A percentile compares a stretch with the other conserved stretches of the same genome.
Conservation (phyloP, 37 sponge, comb jelly and placozoan genomes). For the Diacarnus erythraeanus region DNA sequence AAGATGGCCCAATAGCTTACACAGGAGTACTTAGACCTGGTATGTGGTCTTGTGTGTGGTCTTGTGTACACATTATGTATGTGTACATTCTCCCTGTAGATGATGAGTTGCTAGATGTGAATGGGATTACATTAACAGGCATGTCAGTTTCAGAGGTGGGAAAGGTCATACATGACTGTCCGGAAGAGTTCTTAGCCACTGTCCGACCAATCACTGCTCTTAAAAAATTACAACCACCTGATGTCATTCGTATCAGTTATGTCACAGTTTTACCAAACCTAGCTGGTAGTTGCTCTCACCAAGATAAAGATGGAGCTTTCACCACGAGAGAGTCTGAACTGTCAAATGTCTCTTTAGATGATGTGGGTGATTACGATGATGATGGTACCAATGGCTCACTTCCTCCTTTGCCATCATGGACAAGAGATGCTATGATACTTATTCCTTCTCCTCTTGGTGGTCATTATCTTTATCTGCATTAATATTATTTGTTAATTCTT, state of each 20-base stretch:
- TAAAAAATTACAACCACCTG: constrained; percentile 2
- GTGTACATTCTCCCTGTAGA: constrained; percentile 10
- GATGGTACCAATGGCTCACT: constrained; percentile 35
- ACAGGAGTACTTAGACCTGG: constrained; percentile 83
- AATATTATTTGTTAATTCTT: too few species aligned
- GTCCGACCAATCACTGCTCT: constrained; percentile 63
- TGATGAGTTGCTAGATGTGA: constrained; percentile 77
- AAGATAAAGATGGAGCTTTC: too few species aligned
- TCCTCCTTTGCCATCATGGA: constrained; percentile 47
- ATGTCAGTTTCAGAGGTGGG: constrained; percentile 50
- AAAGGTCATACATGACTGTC: constrained; percentile 46
- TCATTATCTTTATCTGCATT: too few species aligned
- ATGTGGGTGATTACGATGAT: constrained; percentile 61
- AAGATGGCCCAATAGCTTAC: constrained; percentile 71
- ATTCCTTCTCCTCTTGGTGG: constrained; percentile 16
- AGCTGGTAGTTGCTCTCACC: too few species aligned
- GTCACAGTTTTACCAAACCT: not conserved
- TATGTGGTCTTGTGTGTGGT: too few species aligned
- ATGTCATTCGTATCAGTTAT: not conserved
- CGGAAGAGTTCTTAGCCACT: constrained; percentile 71
- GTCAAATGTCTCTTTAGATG: constrained; percentile 18
- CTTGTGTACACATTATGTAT: not conserved
- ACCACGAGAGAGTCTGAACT: too few species aligned
- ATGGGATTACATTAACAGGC: constrained; percentile 55
- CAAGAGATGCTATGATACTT: constrained; percentile 52